These are phyloP conservation scores for Alcis repandata DNA, from an alignment of 2,888 invertebrate species.

Conservation along the genomic window DNA sequence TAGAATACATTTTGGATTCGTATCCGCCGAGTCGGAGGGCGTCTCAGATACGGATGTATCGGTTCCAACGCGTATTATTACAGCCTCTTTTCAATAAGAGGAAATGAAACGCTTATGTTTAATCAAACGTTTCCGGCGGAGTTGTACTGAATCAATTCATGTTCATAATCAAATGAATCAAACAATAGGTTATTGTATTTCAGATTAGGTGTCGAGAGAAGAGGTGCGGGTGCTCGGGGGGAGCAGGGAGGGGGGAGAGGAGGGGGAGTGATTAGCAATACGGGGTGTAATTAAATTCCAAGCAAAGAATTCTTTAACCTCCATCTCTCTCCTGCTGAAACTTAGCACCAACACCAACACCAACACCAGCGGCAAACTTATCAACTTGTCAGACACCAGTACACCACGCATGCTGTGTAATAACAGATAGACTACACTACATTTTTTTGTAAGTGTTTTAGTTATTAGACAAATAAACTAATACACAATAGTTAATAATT, in stretches of 20 bases:
- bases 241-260: background rate
- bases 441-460: too few relatives aligned
- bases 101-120: background rate
- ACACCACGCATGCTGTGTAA: too few relatives aligned
- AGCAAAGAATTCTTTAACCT: slow-evolving; percentile 4
- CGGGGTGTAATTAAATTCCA: slow-evolving; percentile 14
- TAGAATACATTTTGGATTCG: too few relatives aligned
- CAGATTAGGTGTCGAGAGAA: background rate
- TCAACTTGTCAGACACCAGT: too few relatives aligned
- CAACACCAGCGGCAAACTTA: too few relatives aligned
- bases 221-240: background rate
- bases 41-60: background rate
- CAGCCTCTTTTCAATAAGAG: background rate
- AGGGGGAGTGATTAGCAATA: slow-evolving; percentile 3
- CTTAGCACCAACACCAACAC: too few relatives aligned
- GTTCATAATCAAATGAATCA: background rate
- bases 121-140: background rate
- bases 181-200: background rate
- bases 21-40: too few relatives aligned
- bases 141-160: background rate
- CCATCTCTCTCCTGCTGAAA: too few relatives aligned
- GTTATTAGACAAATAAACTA: too few relatives aligned
- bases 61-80: background rate
- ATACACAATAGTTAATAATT: too few relatives aligned
- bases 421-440: too few relatives aligned